Evolutionary conservation across 2,797 vertebrate genomes (phyloP).

Genomic region (Gymnoscopelus braueri): DNA sequence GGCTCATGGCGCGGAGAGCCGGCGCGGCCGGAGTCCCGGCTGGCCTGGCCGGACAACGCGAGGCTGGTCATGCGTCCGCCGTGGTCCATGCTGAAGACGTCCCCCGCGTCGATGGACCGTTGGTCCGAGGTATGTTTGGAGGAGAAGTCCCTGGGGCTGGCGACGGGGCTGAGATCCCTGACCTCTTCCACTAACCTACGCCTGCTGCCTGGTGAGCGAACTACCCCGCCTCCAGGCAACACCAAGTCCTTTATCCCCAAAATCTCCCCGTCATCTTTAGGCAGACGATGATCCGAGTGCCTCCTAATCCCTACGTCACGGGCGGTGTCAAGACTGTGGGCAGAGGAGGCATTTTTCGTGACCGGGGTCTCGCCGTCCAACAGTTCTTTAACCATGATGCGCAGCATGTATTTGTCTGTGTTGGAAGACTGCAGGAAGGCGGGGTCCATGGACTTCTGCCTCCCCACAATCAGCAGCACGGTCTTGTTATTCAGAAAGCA

Average conservation of each 20-base stretch:
- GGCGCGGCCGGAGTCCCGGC: conserved; percentile 79
- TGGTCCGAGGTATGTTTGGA: conserved; percentile 80
- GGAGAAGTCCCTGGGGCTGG: conserved; percentile 81
- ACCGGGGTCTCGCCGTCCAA: conserved; percentile 68
- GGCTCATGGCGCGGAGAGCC: conserved; percentile 74
- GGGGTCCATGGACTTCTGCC: conserved; percentile 86
- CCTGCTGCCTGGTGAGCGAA: conserved; percentile 75
- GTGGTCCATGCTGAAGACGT: conserved; percentile 79
- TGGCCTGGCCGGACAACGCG: conserved; percentile 65
- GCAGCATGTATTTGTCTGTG: conserved; percentile 90
- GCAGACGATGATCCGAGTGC: conserved; percentile 77
- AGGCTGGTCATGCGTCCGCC: conserved; percentile 62
- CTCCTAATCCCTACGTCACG: conserved; percentile 78
- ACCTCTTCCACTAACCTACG: conserved; percentile 88
- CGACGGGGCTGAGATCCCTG: conserved; percentile 76
- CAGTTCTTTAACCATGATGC: conserved; percentile 85
- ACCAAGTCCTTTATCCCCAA: conserved; percentile 81
- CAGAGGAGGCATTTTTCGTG: conserved; percentile 43
- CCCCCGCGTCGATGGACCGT: conserved; percentile 71
- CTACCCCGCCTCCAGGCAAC: conserved; percentile 77
- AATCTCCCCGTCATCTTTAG: conserved; percentile 69
- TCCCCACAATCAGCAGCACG: conserved; percentile 90
- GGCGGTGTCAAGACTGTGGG: conserved; percentile 68
- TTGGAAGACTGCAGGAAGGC: conserved; percentile 91
- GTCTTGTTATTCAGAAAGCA: conserved; percentile 89